Conservation (phyloP, 2,113 vertebrate species). For the chimpanzee (Pan troglodytes) region NHGRI_mPanTro3-v2.1_pri NC_072416.2:58183501-58184000, state of each 20-base stretch:
- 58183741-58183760: background rate
- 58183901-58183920: background rate
- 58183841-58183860: background rate
- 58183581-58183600: background rate
- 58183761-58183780: background rate
- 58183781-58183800: background rate
- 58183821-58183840: slow-evolving; percentile 26
- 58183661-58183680: background rate
- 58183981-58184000: background rate
- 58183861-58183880: background rate
- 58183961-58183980: background rate
- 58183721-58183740: background rate
- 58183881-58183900: background rate
- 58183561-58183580: background rate
- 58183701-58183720: background rate
- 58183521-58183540: background rate
- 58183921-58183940: background rate
- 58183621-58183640: background rate
- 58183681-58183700: background rate
- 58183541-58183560: background rate
- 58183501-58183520: background rate
- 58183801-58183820: background rate
- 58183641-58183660: background rate
- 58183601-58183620: background rate
- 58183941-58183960: background rate